phyloP scores from a whole-genome alignment of 2,113 vertebrate species.

The Epinephelus lanceolatus region DNA sequence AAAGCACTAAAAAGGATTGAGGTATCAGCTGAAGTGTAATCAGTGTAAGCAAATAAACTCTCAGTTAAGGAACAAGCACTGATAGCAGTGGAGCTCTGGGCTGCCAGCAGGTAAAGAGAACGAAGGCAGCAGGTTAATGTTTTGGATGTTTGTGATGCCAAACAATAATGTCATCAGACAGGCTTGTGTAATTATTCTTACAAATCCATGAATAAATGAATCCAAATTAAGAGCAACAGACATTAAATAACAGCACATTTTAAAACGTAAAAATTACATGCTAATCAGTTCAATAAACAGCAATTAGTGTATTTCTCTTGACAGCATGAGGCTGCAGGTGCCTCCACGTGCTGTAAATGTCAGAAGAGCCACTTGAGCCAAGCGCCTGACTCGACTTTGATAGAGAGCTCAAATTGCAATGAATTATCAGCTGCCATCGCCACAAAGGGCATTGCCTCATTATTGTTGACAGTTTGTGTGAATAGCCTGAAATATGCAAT shows the following conservation, averaged over 20 bases:
- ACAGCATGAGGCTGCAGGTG: slow-evolving; percentile 57
- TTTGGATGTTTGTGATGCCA: slow-evolving; percentile 10
- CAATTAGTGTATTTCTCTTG: slow-evolving; percentile 68
- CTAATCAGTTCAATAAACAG: slow-evolving; percentile 65
- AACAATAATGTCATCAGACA: slow-evolving; percentile 43
- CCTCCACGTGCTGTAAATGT: slow-evolving; percentile 54
- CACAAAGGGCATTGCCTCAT: slow-evolving; percentile 26
- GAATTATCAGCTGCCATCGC: slow-evolving; percentile 19
- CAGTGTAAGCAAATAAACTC: background rate
- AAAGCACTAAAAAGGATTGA: background rate
- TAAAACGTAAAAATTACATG: slow-evolving; percentile 59
- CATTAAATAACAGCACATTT: slow-evolving; percentile 50
- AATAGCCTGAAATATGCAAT: slow-evolving; percentile 35
- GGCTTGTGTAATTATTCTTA: slow-evolving; percentile 52
- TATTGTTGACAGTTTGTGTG: slow-evolving; percentile 34
- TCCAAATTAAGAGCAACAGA: slow-evolving; percentile 62
- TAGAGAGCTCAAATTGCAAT: slow-evolving; percentile 32
- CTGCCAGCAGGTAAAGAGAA: background rate
- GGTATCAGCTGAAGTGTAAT: background rate
- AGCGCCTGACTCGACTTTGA: slow-evolving; percentile 10
- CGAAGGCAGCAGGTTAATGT: background rate
- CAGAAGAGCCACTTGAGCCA: slow-evolving; percentile 33
- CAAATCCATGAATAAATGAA: slow-evolving; percentile 52
- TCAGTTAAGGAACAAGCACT: background rate
- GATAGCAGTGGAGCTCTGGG: background rate